Base-by-base conservation (phyloP, 2,888 invertebrate genomes). In the Andrena haemorrhoa region DNA sequence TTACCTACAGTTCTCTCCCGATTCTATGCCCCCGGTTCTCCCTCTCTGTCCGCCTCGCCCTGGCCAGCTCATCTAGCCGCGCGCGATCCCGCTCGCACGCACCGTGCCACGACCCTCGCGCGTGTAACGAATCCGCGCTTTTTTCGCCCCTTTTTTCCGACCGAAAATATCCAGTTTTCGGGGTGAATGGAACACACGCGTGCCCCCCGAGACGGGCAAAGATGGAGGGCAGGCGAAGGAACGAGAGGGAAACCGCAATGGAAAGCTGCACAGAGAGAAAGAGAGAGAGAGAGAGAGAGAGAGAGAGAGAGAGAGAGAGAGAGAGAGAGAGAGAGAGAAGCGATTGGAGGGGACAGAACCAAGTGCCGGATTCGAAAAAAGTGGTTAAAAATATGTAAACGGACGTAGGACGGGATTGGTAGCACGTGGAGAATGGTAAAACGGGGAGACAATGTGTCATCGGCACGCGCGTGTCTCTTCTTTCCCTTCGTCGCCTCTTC, bases 111-210 rank as follows among this genome's bases (percentile, higher is more conserved):
- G 86, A 82, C 84, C 86, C 86, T 71, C 87, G 79, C 75, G 84
- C 82, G 90, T 91, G 93, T 93, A 91, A 92, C 93, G 93, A 93
- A 93, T 93, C 5, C 41, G 35, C 89, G 89, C 92, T 92, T 93
- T 91, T 91, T 91, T 89, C 88, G 75, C 70, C 72, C 64, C 64
- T 82, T 89, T 89, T 87, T 86, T 70, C 77, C 71, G 65, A 81
- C 88, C 89, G 86, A 90, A 92, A 92, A 92, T 92, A 92, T 90
- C 90, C 86, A 89, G 84, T 89, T 92, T 92, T 91, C 85, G 72
- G 90, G 91, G 90, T 88, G 88, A 73, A 85, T 75, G 65, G 71
- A 73, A 72, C 72, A 60, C 79, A 65, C 78, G 75, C 74, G 69
- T 60, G 66, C 64, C 35, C n/a, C 51, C 16, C 26, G 10, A 20